Percentiles rank a stretch among this genome's conserved stretches.
These are phyloP conservation scores for Rattus rattus DNA, from an alignment of 2,113 vertebrate genomes.

Conservation along the genomic window DNA sequence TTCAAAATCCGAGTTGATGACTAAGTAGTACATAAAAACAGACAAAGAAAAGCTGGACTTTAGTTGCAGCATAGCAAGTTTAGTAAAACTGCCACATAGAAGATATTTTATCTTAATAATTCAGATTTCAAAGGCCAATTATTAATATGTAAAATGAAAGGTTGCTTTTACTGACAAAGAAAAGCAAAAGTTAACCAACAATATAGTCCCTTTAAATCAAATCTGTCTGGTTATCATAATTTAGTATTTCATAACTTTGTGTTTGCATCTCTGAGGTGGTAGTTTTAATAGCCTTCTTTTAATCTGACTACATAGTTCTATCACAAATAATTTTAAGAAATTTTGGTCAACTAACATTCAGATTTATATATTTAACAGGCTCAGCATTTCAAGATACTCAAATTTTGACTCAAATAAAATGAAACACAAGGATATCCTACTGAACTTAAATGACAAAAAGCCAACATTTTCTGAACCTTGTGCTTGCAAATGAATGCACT, in stretches of 20 bases:
- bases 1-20: constrained; percentile 43
- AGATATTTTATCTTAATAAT: constrained; percentile 55
- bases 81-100: constrained; percentile 25
- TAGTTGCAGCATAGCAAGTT: background rate
- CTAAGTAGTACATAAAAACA: background rate
- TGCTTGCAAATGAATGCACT: constrained; percentile 2
- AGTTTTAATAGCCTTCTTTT: background rate
- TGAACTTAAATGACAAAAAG: constrained; percentile 15
- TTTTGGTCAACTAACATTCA: background rate
- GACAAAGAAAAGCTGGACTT: constrained; percentile 41
- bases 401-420: constrained; percentile 39
- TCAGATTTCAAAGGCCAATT: background rate
- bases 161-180: background rate
- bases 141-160: constrained; percentile 52
- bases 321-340: background rate
- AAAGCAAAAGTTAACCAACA: constrained; percentile 6
- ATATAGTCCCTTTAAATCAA: constrained; percentile 31
- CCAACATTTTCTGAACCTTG: constrained; percentile 10
- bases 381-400: background rate
- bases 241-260: constrained; percentile 23
- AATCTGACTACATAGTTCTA: background rate
- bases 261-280: background rate
- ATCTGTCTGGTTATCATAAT: constrained; percentile 22
- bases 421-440: background rate
- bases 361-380: constrained; percentile 16